Percentiles rank a stretch among this genome's conserved stretches.
Conservation (phyloP, 1,140 invertebrate genomes). For the Musca vetustissima region DNA sequence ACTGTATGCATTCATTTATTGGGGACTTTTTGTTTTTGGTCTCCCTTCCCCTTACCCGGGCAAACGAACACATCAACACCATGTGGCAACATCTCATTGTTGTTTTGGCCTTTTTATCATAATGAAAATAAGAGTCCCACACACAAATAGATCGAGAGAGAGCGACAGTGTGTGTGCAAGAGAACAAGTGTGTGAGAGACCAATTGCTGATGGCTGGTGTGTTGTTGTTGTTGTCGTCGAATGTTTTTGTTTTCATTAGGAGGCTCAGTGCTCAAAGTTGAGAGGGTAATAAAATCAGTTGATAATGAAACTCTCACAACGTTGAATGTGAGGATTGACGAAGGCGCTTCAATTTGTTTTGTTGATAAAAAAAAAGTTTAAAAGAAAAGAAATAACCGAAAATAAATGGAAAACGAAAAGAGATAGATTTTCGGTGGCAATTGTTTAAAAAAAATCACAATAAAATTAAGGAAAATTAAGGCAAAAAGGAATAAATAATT, state of each 20-base stretch:
- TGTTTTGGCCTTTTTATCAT: too few species aligned
- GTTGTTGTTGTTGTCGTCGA: not conserved
- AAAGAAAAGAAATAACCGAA: not conserved
- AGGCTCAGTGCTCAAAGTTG: constrained; percentile 1
- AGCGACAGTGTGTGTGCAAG: not conserved
- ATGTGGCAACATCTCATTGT: too few species aligned
- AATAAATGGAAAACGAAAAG: not conserved
- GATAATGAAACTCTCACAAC: constrained; percentile 20
- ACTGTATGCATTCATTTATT: too few species aligned
- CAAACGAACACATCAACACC: too few species aligned
- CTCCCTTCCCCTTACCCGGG: too few species aligned
- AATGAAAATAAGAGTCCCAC: too few species aligned
- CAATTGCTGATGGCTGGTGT: not conserved
- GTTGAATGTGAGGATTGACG: constrained; percentile 15
- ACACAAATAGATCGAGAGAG: not conserved
- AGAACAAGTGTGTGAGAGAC: not conserved
- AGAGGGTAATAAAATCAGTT: constrained; percentile 16
- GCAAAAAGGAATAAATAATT: too few species aligned
- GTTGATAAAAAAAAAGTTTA: constrained; percentile 3
- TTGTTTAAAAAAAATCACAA: constrained; percentile 8
- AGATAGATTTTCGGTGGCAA: not conserved
- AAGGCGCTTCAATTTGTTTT: constrained; percentile 1
- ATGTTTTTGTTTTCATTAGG: not conserved
- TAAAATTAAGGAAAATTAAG: too few species aligned
- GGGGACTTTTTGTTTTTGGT: too few species aligned